Evolutionary conservation across 1,140 invertebrate genomes (phyloP).

Genomic region (Meloidogyne chitwoodi): DNA sequence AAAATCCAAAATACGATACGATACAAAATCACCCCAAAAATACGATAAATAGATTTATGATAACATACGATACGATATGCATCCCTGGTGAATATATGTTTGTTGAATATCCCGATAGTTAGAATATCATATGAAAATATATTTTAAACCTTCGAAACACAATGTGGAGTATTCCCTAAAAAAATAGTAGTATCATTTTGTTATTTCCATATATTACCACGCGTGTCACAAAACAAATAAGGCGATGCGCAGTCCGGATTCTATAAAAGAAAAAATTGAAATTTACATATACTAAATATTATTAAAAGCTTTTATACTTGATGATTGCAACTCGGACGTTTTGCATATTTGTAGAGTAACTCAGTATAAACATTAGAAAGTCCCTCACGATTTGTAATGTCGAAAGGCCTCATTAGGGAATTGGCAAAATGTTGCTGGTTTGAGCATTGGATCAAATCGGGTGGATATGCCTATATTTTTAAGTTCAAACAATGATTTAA

Average conservation of each 20-base stretch:
- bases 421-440: slow-evolving; percentile 58
- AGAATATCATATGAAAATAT: too few species aligned
- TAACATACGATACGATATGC: too few species aligned
- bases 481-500: too few species aligned
- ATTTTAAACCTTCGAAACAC: slow-evolving; percentile 45
- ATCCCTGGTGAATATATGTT: too few species aligned
- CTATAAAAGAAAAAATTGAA: slow-evolving; percentile 61
- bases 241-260: slow-evolving; percentile 76
- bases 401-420: slow-evolving; percentile 53
- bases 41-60: too few species aligned
- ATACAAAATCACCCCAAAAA: too few species aligned
- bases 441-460: slow-evolving; percentile 35
- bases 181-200: slow-evolving; percentile 23
- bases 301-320: neutral
- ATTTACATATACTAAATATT: neutral
- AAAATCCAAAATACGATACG: too few species aligned
- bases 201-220: neutral
- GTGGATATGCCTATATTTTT: neutral
- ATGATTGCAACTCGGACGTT: slow-evolving; percentile 64
- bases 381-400: slow-evolving; percentile 42
- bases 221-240: slow-evolving; percentile 38
- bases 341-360: slow-evolving; percentile 50
- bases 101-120: too few species aligned
- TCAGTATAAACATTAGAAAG: slow-evolving; percentile 60
- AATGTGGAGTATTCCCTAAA: slow-evolving; percentile 45